phyloP scores from a whole-genome alignment of 2,113 vertebrate genomes.

The Pimephales promelas region DNA sequence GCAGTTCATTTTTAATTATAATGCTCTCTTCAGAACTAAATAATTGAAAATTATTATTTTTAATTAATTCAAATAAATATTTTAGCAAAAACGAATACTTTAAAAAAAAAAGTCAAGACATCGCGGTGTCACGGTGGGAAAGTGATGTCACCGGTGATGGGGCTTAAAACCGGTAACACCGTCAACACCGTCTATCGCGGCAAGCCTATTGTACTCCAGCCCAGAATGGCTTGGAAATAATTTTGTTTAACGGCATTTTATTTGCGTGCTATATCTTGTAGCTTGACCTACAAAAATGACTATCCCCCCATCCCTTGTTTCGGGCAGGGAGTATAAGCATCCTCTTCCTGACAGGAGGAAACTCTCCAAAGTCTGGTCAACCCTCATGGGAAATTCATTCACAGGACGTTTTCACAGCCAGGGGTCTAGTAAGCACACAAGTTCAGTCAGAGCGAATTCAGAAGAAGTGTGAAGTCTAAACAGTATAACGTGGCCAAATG shows the following conservation, averaged over 20 bases:
- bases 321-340: slow-evolving; percentile 29
- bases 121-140: too few relatives aligned
- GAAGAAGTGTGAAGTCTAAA: slow-evolving; percentile 12
- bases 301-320: slow-evolving; percentile 25
- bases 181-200: too few relatives aligned
- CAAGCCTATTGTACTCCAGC: neutral
- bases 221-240: neutral
- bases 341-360: slow-evolving; percentile 37
- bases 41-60: too few relatives aligned
- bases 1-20: too few relatives aligned
- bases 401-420: slow-evolving; percentile 25
- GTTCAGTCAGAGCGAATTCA: slow-evolving; percentile 11
- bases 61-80: too few relatives aligned
- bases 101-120: too few relatives aligned
- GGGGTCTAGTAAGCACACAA: neutral
- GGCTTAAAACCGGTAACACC: too few relatives aligned
- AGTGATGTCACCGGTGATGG: too few relatives aligned
- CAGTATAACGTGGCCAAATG: neutral
- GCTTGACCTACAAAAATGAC: slow-evolving; percentile 6
- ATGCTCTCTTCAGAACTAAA: too few relatives aligned
- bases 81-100: too few relatives aligned
- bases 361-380: slow-evolving; percentile 23
- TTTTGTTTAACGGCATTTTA: neutral
- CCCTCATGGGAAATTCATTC: slow-evolving; percentile 5
- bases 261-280: slow-evolving; percentile 3